Conservation (phyloP, 2,888 invertebrate genomes). For the Lasioglossum zephyrum region DNA sequence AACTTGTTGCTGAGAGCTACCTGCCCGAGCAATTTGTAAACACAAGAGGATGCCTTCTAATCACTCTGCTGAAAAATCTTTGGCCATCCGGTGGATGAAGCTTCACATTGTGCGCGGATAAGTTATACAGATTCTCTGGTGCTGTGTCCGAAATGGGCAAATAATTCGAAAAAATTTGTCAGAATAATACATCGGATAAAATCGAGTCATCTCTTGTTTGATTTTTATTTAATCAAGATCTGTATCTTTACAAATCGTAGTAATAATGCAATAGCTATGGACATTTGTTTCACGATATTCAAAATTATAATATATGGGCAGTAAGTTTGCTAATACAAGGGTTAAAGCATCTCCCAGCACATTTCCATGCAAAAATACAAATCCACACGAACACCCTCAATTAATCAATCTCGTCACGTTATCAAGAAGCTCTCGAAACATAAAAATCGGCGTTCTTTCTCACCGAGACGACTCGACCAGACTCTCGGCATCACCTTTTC, state of each 20-base stretch:
- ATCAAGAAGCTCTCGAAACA: background rate
- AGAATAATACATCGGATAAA: background rate
- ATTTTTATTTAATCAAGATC: background rate
- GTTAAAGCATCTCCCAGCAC: background rate
- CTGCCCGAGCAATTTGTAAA: background rate
- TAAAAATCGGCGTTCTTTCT: background rate
- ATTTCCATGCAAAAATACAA: background rate
- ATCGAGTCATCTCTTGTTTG: accelerated
- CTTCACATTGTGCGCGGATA: background rate
- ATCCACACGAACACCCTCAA: background rate
- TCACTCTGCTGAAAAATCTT: slow-evolving; percentile 4
- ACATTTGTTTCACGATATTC: background rate
- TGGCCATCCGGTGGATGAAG: background rate
- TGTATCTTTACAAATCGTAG: background rate
- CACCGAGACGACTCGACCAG: background rate
- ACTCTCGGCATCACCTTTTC: background rate
- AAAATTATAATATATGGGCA: background rate
- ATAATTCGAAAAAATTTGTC: background rate
- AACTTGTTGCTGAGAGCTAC: slow-evolving; percentile 3
- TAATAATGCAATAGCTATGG: background rate
- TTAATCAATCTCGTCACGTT: background rate
- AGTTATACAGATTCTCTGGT: background rate
- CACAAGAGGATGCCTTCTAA: slow-evolving; percentile 2
- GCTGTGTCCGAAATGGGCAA: background rate
- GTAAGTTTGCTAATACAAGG: background rate